These are phyloP conservation scores for Pseudomyrmex gracilis DNA, from an alignment of 1,140 invertebrate genomes.

Conservation along the genomic window DNA sequence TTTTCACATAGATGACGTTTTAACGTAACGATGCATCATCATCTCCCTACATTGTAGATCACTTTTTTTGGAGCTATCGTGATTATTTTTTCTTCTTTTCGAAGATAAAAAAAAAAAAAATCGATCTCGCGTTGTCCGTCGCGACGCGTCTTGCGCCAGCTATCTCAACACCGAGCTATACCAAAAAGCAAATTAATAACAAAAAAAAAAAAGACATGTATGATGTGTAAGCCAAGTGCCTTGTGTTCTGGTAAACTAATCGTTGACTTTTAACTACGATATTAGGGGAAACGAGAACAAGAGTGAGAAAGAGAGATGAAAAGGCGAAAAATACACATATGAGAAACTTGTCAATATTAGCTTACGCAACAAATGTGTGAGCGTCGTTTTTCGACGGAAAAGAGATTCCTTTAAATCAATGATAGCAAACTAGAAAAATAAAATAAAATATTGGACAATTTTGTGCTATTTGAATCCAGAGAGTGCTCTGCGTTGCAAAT, in stretches of 20 bases:
- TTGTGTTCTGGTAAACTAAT: constrained; percentile 85
- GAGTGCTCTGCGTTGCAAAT: constrained; percentile 54
- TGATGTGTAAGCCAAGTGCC: constrained; percentile 85
- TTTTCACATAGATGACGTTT: constrained; percentile 12
- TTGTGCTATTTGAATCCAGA: background rate
- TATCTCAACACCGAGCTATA: constrained; percentile 80
- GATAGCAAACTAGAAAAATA: background rate
- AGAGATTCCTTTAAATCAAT: constrained; percentile 31
- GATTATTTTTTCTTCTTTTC: constrained; percentile 8
- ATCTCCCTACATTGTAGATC: constrained; percentile 26
- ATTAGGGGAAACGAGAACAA: constrained; percentile 74
- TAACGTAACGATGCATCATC: background rate
- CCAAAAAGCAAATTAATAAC: constrained; percentile 74
- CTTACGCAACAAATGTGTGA: constrained; percentile 9
- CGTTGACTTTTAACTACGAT: constrained; percentile 85
- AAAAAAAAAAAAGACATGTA: constrained; percentile 79
- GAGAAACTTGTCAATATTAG: constrained; percentile 57
- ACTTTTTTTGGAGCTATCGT: constrained; percentile 10
- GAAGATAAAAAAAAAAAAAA: background rate
- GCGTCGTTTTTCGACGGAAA: constrained; percentile 42
- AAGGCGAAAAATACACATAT: constrained; percentile 22
- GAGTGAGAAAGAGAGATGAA: constrained; percentile 42
- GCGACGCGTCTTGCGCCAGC: constrained; percentile 70
- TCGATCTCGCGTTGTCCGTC: constrained; percentile 45
- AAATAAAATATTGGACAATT: constrained; percentile 10